Percentiles rank a stretch among this genome's conserved stretches.
Conservation (phyloP, 2,797 vertebrate genomes). For the Syngnathus acus region DNA sequence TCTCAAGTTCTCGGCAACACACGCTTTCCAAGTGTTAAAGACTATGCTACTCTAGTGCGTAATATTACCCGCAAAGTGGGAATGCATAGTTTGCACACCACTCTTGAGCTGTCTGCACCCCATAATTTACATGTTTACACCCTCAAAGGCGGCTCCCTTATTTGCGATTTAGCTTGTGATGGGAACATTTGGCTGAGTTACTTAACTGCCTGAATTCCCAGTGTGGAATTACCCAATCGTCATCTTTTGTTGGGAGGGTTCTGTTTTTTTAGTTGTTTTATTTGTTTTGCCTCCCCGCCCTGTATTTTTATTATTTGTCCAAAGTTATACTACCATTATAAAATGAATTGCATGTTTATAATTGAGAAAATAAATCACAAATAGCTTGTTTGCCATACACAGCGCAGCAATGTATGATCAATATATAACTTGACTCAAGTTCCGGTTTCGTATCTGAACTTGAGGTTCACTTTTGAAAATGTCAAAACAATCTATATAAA, state of each 20-base stretch:
- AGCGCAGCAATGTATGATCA: too few species aligned
- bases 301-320: background rate
- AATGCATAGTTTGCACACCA: slow-evolving; percentile 21
- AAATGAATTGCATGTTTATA: too few species aligned
- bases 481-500: background rate
- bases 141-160: background rate
- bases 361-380: too few species aligned
- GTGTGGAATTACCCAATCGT: background rate
- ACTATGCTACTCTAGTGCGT: slow-evolving; percentile 37
- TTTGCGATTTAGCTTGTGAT: background rate
- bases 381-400: too few species aligned
- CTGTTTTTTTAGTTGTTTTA: background rate
- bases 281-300: background rate
- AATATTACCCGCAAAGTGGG: slow-evolving; percentile 37
- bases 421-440: background rate
- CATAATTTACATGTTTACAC: background rate
- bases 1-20: background rate
- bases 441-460: background rate
- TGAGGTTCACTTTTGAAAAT: too few species aligned
- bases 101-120: background rate
- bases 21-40: slow-evolving; percentile 31
- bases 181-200: background rate
- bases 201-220: background rate
- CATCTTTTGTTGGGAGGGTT: background rate
- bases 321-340: too few species aligned